Base-by-base conservation (phyloP, 2,113 vertebrate genomes). In the Paracanthobrama guichenoti region DNA sequence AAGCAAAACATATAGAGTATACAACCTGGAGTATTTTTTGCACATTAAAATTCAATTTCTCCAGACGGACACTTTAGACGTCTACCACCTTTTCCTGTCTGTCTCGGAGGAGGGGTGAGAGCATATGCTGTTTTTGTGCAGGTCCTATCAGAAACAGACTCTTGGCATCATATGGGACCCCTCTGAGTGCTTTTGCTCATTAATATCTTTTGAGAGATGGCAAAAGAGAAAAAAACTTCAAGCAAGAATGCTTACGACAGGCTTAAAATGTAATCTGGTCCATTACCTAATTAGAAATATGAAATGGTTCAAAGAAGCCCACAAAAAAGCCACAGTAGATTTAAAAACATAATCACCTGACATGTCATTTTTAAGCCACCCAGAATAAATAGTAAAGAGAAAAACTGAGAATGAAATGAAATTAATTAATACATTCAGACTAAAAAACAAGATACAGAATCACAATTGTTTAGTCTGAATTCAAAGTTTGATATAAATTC, bases 281-380 rank as follows among this genome's bases (percentile, higher is more conserved):
- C 93, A 94, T 95, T 94, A 94, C 92, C 92, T 93, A 94, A 94
- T 94, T 93, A 94, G 92, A 94, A 93, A 94, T 94, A 94, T 94
- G 93, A 92, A 94, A 85, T 85, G 90, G 89, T 92, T 89, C 88
- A 92, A 89, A 90, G 88, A 86, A 89, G 90, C 84, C 87, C 87
- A 87, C 85, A 88, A 90, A 88, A 82, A 90, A 73, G 83, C 84
- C 72, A 24, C n/a, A 82, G 80, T 81, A 92, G 91, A 93, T 93
- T 94, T 92, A 90, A 91, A 91, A 89, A 89, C 78, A 59, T 39
- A 76, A 91, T 77, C 72, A 85, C 87, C 84, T 12, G 91, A 86
- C 90, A 92, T 79, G 74, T 44, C 79, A 71, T 88, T 67, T 79
- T 81, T 71, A 76, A 84, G 71, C n/a, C 77, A 59, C 42, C 84